phyloP scores from a whole-genome alignment of 2,113 vertebrate genomes.

The Gambusia holbrooki region DNA sequence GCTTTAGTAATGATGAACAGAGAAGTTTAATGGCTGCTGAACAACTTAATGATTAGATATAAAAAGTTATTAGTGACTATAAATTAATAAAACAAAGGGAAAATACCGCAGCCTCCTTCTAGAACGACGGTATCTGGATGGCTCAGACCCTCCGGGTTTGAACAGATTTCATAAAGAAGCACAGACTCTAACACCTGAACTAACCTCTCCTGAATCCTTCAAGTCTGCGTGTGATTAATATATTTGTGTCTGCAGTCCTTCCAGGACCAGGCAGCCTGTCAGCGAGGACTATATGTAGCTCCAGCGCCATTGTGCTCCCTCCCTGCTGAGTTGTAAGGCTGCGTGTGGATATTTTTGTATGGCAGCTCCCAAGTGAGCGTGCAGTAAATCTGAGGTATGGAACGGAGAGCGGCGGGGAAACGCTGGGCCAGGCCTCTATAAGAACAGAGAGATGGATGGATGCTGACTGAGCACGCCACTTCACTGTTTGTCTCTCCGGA shows the following conservation, averaged over 20 bases:
- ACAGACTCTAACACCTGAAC: slow-evolving; percentile 3
- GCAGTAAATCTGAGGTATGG: slow-evolving; percentile 41
- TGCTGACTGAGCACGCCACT: slow-evolving; percentile 61
- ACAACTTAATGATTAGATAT: no score
- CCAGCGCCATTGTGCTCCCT: slow-evolving; percentile 40
- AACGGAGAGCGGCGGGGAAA: slow-evolving; percentile 22
- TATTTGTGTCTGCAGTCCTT: slow-evolving; percentile 54
- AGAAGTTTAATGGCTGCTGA: no score
- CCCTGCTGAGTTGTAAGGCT: slow-evolving; percentile 45
- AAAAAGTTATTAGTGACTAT: no score
- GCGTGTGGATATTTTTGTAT: slow-evolving; percentile 63
- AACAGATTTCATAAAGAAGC: slow-evolving; percentile 15
- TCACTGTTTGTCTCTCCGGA: slow-evolving; percentile 52
- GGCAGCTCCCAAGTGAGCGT: slow-evolving; percentile 52
- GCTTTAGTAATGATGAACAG: no score
- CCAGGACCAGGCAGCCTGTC: slow-evolving; percentile 53
- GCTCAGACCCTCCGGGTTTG: not conserved
- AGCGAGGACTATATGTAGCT: slow-evolving; percentile 62
- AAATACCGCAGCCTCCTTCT: not conserved
- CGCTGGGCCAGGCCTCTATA: slow-evolving; percentile 25
- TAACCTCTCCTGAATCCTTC: slow-evolving; percentile 40
- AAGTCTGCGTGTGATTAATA: slow-evolving; percentile 60
- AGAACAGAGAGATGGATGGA: slow-evolving; percentile 20
- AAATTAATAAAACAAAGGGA: no score
- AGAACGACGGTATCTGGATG: not conserved